Evolutionary conservation across 2,113 vertebrate species (phyloP).

Genomic region (Crotalus tigris): DNA sequence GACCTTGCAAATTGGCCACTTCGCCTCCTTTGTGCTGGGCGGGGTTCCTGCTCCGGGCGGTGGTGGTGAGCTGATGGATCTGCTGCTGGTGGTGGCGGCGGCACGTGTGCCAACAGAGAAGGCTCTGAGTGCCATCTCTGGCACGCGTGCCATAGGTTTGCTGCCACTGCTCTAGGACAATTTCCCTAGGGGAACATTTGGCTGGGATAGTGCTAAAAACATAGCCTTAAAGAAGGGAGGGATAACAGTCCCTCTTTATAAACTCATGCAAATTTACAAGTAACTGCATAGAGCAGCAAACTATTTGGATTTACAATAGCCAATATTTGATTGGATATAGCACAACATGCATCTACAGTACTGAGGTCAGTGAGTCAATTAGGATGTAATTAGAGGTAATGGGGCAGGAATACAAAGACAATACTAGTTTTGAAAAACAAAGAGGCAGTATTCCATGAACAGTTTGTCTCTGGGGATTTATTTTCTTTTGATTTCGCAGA

Average conservation of each 20-base stretch:
- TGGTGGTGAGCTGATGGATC: too few relatives aligned
- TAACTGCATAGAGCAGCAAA: not conserved
- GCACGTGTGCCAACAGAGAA: too few relatives aligned
- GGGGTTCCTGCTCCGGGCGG: too few relatives aligned
- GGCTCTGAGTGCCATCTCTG: too few relatives aligned
- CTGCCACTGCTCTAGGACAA: not conserved
- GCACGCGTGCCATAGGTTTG: too few relatives aligned
- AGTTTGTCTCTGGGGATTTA: not conserved
- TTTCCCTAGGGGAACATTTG: not conserved
- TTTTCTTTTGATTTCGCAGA: not conserved
- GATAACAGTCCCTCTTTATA: not conserved
- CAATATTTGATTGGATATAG: not conserved
- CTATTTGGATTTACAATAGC: not conserved
- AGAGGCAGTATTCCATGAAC: not conserved
- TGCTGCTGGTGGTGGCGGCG: too few relatives aligned
- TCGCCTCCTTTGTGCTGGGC: too few relatives aligned
- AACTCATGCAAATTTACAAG: not conserved
- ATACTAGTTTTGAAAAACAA: not conserved
- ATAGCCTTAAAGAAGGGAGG: not conserved
- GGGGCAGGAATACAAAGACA: not conserved
- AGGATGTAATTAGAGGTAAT: not conserved
- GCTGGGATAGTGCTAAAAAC: not conserved
- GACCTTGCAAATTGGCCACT: too few relatives aligned
- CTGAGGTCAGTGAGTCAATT: not conserved
- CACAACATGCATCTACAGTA: not conserved